Base-by-base conservation (phyloP, 2,888 invertebrate species). In the Mythimna pallens region DNA sequence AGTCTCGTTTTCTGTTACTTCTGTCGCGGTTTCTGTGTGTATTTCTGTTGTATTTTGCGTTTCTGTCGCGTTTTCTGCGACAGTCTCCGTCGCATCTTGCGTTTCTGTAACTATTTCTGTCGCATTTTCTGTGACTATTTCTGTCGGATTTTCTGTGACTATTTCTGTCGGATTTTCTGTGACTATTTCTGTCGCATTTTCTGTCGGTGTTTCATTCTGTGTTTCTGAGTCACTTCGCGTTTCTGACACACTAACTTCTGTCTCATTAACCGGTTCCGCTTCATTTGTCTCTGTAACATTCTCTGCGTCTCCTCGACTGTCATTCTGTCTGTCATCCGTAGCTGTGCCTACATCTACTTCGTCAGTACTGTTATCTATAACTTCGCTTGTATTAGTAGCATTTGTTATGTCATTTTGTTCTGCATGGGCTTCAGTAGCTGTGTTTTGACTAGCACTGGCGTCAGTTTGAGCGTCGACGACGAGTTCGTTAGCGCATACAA, bases 401-500 rank as follows among this genome's bases (percentile, higher is more conserved):
- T 78, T 73, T 52, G 66, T 77, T 69, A 77, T 75, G 25, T 82
- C 82, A 70, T 54, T 73, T 73, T 75, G 80, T 75, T 82, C 78
- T 73, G 66, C 47, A 6, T 70, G 59, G 25, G 67, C 70, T 52
- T 73, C 76, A 70, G 71, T 76, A 59, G 76, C 67, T 73, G 73
- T 61, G 43, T 73, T 71, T 63, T 84, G 93, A 92, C 93, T 93
- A 92, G 92, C 90, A 85, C 84, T 86, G 75, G 86, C 91, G 87
- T 91, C 92, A 90, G 88, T 89, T 90, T 91, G 93, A 92, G 90
- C 91, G 78, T 88, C 89, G 70, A 78, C 78, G 70, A 59, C 84
- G 65, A 69, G 78, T 78, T 94, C 94, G 78, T 94, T 93, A 65
- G 94, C 95, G 88, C 95, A 95, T 3, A 95, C 95, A 54, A 95